A percentile compares a stretch with the other conserved stretches of the same genome.
Conservation (phyloP, 2,113 vertebrate genomes). For the Strigops habroptila region DNA sequence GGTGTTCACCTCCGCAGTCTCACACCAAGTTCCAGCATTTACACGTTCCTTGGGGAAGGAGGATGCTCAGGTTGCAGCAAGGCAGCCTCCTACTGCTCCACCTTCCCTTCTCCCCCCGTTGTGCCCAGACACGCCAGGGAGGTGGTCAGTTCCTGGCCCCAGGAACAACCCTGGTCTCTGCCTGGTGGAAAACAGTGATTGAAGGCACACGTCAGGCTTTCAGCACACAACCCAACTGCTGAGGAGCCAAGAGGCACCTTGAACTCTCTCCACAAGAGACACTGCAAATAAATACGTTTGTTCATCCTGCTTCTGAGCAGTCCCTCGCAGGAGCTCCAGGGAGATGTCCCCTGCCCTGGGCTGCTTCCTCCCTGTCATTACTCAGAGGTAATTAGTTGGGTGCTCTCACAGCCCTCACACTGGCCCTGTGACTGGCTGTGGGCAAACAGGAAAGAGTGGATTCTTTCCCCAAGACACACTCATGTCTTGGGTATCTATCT, state of each 20-base stretch:
- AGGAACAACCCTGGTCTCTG: not conserved
- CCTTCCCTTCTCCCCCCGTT: too few species aligned
- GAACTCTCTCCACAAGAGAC: not conserved
- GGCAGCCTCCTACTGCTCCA: not conserved
- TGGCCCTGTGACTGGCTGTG: not conserved
- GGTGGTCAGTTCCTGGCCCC: not conserved
- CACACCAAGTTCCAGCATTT: not conserved
- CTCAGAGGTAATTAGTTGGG: not conserved
- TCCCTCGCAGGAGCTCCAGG: not conserved
- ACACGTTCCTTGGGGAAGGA: rapidly evolving
- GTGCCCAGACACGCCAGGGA: rapidly evolving
- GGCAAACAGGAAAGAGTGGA: not conserved
- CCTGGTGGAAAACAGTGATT: not conserved
- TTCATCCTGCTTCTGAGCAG: not conserved
- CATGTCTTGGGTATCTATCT: not conserved
- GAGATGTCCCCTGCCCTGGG: not conserved
- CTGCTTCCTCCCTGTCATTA: not conserved
- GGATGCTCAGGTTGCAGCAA: too few species aligned
- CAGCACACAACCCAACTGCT: not conserved
- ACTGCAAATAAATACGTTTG: not conserved
- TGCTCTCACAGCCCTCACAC: not conserved
- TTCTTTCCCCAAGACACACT: not conserved
- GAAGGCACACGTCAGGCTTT: rapidly evolving
- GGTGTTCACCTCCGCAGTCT: not conserved
- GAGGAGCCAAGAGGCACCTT: not conserved